Evolutionary conservation across 1,140 invertebrate species (phyloP).

Genomic region (Vanessa atalanta): DNA sequence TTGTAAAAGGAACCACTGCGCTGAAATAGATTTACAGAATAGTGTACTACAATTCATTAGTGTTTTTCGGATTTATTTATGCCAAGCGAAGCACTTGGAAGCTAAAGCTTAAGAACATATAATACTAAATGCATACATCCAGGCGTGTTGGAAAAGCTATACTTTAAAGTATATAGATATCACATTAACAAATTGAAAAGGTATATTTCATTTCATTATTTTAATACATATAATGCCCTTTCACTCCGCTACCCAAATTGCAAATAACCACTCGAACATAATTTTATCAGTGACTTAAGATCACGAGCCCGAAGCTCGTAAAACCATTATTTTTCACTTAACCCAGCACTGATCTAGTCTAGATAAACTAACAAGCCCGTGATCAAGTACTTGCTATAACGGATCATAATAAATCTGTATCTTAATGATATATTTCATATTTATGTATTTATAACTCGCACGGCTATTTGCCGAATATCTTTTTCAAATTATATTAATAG

Average conservation of each 20-base stretch:
- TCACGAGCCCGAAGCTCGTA: conserved; percentile 27
- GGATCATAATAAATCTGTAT: conserved; percentile 31
- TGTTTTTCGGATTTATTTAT: too few species aligned
- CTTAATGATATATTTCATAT: conserved; percentile 20
- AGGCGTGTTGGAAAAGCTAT: too few species aligned
- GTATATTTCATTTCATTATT: not conserved
- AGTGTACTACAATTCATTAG: too few species aligned
- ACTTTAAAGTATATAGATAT: not conserved
- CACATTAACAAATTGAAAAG: not conserved
- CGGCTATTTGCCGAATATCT: too few species aligned
- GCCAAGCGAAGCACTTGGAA: too few species aligned
- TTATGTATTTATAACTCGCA: not conserved
- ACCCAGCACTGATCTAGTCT: conserved; percentile 31
- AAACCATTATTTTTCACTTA: conserved; percentile 46
- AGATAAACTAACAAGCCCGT: conserved; percentile 38
- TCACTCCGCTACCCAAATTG: conserved; percentile 32
- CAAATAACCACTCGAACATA: conserved; percentile 29
- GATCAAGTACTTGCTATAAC: conserved; percentile 35
- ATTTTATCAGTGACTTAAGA: conserved; percentile 36
- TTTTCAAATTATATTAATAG: too few species aligned
- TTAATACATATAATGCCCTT: conserved; percentile 15
- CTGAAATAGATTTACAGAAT: too few species aligned
- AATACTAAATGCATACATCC: too few species aligned
- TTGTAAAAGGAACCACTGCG: too few species aligned
- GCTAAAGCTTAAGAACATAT: too few species aligned